Percentiles rank a stretch among this genome's conserved stretches.
These are phyloP conservation scores for Mergus octosetaceus DNA, from an alignment of 2,797 vertebrate genomes.

Conservation along the genomic window DNA sequence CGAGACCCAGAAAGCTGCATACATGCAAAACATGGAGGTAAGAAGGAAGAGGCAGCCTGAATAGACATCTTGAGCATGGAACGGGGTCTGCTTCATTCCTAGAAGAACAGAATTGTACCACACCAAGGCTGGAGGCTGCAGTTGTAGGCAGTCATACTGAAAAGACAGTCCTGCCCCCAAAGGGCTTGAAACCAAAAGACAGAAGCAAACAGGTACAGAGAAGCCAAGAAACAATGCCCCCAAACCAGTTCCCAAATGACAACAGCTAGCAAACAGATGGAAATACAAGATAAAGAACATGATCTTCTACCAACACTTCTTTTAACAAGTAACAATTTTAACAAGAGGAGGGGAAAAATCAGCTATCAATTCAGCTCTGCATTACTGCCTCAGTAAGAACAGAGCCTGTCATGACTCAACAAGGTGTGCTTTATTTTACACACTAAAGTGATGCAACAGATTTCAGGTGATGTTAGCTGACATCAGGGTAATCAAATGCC, in stretches of 20 bases:
- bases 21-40: not conserved
- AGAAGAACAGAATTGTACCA: not conserved
- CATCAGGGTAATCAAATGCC: not conserved
- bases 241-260: not conserved
- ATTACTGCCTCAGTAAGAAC: not conserved
- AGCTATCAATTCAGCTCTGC: not conserved
- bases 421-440: not conserved
- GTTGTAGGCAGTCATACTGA: not conserved
- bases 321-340: not conserved
- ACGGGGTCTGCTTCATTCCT: not conserved
- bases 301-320: not conserved
- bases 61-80: not conserved
- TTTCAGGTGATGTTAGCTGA: not conserved
- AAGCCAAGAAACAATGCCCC: not conserved
- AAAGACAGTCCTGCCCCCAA: not conserved
- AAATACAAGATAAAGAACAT: not conserved
- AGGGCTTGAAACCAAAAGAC: not conserved
- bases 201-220: not conserved
- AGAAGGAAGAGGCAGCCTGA: not conserved
- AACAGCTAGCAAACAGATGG: not conserved
- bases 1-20: accelerated
- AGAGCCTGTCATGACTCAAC: not conserved
- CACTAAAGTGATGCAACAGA: not conserved
- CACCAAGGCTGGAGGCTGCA: not conserved
- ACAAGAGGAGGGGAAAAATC: not conserved